These are phyloP conservation scores for Synanthedon myopaeformis DNA, from an alignment of 2,888 invertebrate species.

Conservation along the genomic window DNA sequence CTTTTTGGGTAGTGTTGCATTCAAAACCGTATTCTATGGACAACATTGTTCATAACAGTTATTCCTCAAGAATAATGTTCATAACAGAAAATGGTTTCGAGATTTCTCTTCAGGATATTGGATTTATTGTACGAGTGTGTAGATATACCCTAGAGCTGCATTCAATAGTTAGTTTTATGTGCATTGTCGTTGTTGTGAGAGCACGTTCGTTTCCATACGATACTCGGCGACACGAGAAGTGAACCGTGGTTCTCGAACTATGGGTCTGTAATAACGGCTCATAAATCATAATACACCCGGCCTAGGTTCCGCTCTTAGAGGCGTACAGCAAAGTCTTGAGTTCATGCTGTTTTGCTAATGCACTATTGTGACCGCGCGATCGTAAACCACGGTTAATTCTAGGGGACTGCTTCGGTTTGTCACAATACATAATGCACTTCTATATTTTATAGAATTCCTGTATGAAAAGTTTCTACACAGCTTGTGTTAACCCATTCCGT, in stretches of 20 bases:
- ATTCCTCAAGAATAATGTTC: too few species aligned
- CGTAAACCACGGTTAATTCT: constrained; percentile 20
- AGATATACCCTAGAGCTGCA: too few species aligned
- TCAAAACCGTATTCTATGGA: too few species aligned
- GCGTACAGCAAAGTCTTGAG: constrained; percentile 23
- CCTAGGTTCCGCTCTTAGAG: constrained; percentile 19
- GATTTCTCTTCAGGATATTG: too few species aligned
- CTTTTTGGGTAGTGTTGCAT: too few species aligned
- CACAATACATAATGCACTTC: constrained; percentile 16
- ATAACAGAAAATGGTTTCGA: too few species aligned
- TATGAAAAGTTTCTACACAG: constrained; percentile 4
- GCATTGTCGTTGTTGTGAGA: too few species aligned
- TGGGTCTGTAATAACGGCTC: constrained; percentile 51
- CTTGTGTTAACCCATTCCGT: too few species aligned
- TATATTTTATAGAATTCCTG: constrained; percentile 17
- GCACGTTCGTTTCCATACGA: not conserved
- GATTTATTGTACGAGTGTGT: too few species aligned
- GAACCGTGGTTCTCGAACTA: constrained; percentile 31
- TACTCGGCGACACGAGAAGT: not conserved
- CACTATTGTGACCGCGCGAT: constrained; percentile 42
- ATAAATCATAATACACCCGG: constrained; percentile 49
- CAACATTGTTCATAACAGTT: too few species aligned
- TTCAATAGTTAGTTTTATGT: too few species aligned
- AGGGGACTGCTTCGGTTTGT: constrained; percentile 18
- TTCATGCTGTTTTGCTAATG: constrained; percentile 25